Base-by-base conservation (phyloP, 2,888 invertebrate genomes). In the Unio pictorum region DNA sequence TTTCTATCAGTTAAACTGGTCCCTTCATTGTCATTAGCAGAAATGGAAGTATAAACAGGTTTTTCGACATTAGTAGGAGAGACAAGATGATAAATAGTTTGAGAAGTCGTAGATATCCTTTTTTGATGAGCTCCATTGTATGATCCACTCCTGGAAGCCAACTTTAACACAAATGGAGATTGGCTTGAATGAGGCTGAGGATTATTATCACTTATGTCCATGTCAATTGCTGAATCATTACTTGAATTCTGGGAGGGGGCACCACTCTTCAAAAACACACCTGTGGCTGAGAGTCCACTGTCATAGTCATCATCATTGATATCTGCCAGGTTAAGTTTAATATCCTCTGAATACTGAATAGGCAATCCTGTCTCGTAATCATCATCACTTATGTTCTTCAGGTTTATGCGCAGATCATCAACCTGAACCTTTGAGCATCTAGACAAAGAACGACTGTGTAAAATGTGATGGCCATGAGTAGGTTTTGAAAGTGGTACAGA, bases 291-390 rank as follows among this genome's bases (percentile, higher is more conserved):
- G 18, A 68, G 55, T 55, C 74, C 76, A 61, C 73, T 76, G 64
- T 77, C 79, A 72, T 76, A 72, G 55, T 78, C 72, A 61, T 80
- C 81, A 75, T 83, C 80, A 64, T 78, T 72, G 67, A 83, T 76
- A 61, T 79, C 72, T 17, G 79, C 73, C 57, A 83, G 69, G 57
- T 83, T 83, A n/a, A 80, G 69, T 62, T 76, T 79, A 6, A 83
- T 71, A 74, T 76, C 74, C 59, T 82, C 82, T 54, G 67, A 65
- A 20, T 59, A 62, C 20, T 65, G 58, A 17, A n/a, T 45, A 26
- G 74, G 73, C 18, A 68, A 55, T 55, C 74, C 76, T 64, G 72
- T 76, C 62, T 77, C 79, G 70, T 76, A 72, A 56, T 78, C 72
- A 61, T 80, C 81, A 73, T 83, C 80, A 64, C 76, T 72, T 66